Evolutionary conservation across 1,140 invertebrate genomes (phyloP).

Genomic region (Drosophila lowei): DNA sequence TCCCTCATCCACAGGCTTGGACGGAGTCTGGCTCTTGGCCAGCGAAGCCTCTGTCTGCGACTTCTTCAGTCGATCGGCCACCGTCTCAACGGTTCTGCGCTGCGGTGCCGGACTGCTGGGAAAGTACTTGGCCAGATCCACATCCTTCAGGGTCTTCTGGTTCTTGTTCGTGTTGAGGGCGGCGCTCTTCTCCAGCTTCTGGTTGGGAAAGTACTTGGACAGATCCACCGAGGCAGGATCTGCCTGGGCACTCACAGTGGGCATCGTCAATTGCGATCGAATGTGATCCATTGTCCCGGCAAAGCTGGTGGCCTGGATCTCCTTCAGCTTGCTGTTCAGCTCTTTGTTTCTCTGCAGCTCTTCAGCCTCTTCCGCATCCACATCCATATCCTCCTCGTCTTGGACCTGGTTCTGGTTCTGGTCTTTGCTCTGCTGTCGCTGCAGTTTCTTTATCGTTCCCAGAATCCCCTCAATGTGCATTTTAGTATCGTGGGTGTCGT

Average conservation of each 20-base stretch:
- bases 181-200: conserved; percentile 67
- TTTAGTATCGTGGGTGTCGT: conserved; percentile 47
- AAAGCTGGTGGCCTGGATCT: conserved; percentile 78
- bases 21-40: conserved; percentile 7
- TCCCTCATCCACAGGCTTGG: conserved; percentile 7
- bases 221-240: conserved; percentile 61
- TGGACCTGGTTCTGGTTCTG: too few relatives aligned
- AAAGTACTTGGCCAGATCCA: conserved; percentile 80
- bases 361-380: conserved; percentile 40
- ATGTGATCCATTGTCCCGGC: conserved; percentile 80
- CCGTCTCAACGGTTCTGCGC: conserved; percentile 67
- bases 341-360: conserved; percentile 36
- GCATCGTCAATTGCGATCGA: conserved; percentile 68
- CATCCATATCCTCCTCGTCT: conserved; percentile 43
- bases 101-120: conserved; percentile 74
- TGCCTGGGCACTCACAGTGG: conserved; percentile 69
- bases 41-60: conserved; percentile 66
- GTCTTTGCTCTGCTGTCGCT: conserved; percentile 41
- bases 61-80: conserved; percentile 72
- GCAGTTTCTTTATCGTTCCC: conserved; percentile 57
- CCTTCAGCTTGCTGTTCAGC: conserved; percentile 64
- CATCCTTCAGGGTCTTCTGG: conserved; percentile 78
- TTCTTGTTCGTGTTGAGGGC: conserved; percentile 71
- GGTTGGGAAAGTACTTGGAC: conserved; percentile 82
- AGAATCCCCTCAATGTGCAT: conserved; percentile 70